Evolutionary conservation across 2,797 vertebrate genomes (phyloP).

Genomic region (Acanthurus tractus): DNA sequence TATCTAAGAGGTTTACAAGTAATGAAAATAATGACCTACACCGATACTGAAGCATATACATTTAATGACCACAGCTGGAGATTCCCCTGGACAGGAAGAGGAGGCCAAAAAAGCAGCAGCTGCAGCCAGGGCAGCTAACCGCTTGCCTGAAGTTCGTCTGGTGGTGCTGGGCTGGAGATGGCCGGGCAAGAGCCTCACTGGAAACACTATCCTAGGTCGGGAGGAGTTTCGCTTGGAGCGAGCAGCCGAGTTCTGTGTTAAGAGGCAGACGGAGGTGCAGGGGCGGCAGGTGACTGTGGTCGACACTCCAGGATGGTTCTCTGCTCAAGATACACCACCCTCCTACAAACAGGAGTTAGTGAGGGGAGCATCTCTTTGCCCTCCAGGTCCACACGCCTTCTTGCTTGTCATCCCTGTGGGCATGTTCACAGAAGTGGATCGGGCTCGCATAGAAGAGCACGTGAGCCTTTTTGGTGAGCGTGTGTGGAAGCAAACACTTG

Average conservation of each 20-base stretch:
- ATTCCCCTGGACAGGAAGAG: slow-evolving; percentile 51
- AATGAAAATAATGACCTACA: background rate
- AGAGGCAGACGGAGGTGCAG: slow-evolving; percentile 66
- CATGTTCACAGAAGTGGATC: slow-evolving; percentile 87
- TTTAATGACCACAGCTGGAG: slow-evolving; percentile 42
- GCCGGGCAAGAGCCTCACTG: slow-evolving; percentile 89
- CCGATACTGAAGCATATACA: background rate
- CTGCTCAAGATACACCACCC: slow-evolving; percentile 72
- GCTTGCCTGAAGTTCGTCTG: slow-evolving; percentile 82
- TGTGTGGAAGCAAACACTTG: slow-evolving; percentile 84
- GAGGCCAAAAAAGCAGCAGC: slow-evolving; percentile 53
- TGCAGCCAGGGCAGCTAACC: slow-evolving; percentile 46
- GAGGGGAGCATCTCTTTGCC: slow-evolving; percentile 76
- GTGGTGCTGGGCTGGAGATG: slow-evolving; percentile 89
- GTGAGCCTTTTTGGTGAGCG: slow-evolving; percentile 82
- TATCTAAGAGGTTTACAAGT: too few species aligned
- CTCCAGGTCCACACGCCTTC: slow-evolving; percentile 86
- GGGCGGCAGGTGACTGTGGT: slow-evolving; percentile 81
- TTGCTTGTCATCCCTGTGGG: slow-evolving; percentile 86
- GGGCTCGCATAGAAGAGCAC: slow-evolving; percentile 83
- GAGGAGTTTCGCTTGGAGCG: slow-evolving; percentile 82
- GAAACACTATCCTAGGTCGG: slow-evolving; percentile 87
- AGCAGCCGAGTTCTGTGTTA: slow-evolving; percentile 84
- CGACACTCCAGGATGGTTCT: slow-evolving; percentile 90
- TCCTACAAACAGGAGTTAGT: slow-evolving; percentile 83